Evolutionary conservation across 2,797 vertebrate genomes (phyloP).

Genomic region (Xerus rutilus): DNA sequence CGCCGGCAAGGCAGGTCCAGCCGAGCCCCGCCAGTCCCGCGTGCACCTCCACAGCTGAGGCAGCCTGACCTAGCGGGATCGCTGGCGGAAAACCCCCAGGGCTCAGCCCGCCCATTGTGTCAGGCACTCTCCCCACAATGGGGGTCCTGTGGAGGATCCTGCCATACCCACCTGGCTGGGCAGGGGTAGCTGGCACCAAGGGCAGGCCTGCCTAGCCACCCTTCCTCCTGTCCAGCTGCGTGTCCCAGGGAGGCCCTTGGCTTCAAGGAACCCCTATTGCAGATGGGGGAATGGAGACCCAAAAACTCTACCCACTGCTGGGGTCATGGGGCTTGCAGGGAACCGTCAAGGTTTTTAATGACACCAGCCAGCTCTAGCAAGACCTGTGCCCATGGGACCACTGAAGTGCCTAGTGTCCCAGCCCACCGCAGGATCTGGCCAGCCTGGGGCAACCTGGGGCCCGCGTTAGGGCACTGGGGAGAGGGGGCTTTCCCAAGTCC

Average conservation of each 20-base stretch:
- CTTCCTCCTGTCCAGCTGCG: no score
- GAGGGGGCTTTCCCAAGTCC: no score
- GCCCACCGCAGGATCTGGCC: background rate
- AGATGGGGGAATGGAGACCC: background rate
- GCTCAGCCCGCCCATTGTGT: background rate
- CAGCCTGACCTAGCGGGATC: fast-evolving
- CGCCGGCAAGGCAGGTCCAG: background rate
- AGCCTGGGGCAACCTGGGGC: background rate
- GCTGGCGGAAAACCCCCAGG: fast-evolving
- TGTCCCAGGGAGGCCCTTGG: fast-evolving
- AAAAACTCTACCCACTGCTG: background rate
- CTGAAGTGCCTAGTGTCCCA: background rate
- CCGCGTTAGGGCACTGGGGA: no score
- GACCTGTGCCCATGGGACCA: background rate
- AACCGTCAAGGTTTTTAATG: background rate
- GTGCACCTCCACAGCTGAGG: background rate
- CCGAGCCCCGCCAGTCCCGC: background rate
- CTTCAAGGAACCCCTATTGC: fast-evolving
- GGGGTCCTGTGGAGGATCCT: background rate
- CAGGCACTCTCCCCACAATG: background rate
- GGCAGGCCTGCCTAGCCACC: background rate
- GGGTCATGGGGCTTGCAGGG: background rate
- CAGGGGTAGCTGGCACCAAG: background rate
- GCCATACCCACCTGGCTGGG: background rate
- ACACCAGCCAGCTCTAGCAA: background rate